Percentiles rank a stretch among this genome's conserved stretches.
phyloP scores from a whole-genome alignment of 1,140 invertebrate species.

The Dufourea novaeangliae region DNA sequence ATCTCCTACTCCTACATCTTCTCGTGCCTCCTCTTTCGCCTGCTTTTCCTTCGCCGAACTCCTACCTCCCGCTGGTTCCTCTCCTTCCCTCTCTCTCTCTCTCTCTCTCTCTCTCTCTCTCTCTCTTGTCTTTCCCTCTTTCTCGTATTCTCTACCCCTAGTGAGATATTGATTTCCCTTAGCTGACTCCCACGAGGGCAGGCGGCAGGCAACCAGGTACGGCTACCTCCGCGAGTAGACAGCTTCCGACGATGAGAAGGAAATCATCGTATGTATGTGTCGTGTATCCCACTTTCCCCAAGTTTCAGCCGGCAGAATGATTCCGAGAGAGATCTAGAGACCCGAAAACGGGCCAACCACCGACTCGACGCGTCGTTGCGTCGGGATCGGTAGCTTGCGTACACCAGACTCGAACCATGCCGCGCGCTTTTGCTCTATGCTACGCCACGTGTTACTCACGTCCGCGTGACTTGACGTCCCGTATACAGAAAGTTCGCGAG shows the following conservation, averaged over 20 bases:
- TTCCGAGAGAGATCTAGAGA: background rate
- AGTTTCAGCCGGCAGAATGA: conserved; percentile 24
- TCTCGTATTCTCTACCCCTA: conserved; percentile 74
- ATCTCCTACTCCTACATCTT: conserved; percentile 29
- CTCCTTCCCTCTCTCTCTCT: conserved; percentile 61
- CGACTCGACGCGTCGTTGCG: conserved; percentile 16
- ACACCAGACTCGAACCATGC: conserved; percentile 19
- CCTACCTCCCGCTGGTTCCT: conserved; percentile 54
- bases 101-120: conserved; percentile 76
- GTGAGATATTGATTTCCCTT: conserved; percentile 82
- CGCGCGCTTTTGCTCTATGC: conserved; percentile 46
- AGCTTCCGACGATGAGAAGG: conserved; percentile 61
- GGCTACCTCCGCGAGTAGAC: conserved; percentile 65
- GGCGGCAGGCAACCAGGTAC: conserved; percentile 74
- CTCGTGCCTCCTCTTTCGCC: conserved; percentile 33
- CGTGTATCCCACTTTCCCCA: conserved; percentile 39
- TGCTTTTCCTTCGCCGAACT: conserved; percentile 42
- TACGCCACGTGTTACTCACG: conserved; percentile 58
- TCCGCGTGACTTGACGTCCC: conserved; percentile 14
- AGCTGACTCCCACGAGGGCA: conserved; percentile 80
- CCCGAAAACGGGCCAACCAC: conserved; percentile 14
- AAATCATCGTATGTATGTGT: conserved; percentile 55
- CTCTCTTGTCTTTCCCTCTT: too few species aligned
- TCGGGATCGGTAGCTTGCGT: conserved; percentile 20
- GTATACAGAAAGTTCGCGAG: background rate